phyloP scores from a whole-genome alignment of 1,140 invertebrate genomes.

The Zaprionus tsacasi region DNA sequence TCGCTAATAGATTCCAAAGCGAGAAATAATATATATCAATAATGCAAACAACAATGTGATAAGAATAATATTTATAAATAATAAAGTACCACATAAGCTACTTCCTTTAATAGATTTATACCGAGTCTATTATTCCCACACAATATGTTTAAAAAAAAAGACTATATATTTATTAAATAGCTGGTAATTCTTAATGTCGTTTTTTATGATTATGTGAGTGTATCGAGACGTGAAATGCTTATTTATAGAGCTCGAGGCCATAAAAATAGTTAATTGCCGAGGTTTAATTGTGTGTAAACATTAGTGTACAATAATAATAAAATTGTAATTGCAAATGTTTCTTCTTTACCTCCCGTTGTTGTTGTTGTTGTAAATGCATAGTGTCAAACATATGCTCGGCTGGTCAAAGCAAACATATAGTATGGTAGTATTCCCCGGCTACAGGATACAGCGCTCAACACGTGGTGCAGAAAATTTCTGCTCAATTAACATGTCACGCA shows the following conservation, averaged over 20 bases:
- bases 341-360: background rate
- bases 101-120: background rate
- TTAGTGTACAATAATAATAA: constrained; percentile 44
- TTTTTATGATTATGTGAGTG: constrained; percentile 29
- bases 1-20: too few relatives aligned
- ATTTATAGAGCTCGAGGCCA: constrained; percentile 34
- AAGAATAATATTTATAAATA: too few relatives aligned
- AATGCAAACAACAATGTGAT: too few relatives aligned
- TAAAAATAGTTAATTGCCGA: constrained; percentile 51
- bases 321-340: constrained; percentile 27
- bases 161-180: background rate
- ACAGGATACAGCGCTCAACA: constrained; percentile 42
- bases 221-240: constrained; percentile 28
- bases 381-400: constrained; percentile 56
- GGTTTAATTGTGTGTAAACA: constrained; percentile 49
- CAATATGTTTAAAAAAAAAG: background rate
- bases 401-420: constrained; percentile 32
- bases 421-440: constrained; percentile 5
- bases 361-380: constrained; percentile 28
- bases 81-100: background rate
- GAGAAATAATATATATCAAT: too few relatives aligned
- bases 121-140: background rate
- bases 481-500: constrained; percentile 53
- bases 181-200: constrained; percentile 15
- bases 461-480: constrained; percentile 27